Conservation (phyloP, 2,113 vertebrate species). For the Erpornis zantholeuca region DNA sequence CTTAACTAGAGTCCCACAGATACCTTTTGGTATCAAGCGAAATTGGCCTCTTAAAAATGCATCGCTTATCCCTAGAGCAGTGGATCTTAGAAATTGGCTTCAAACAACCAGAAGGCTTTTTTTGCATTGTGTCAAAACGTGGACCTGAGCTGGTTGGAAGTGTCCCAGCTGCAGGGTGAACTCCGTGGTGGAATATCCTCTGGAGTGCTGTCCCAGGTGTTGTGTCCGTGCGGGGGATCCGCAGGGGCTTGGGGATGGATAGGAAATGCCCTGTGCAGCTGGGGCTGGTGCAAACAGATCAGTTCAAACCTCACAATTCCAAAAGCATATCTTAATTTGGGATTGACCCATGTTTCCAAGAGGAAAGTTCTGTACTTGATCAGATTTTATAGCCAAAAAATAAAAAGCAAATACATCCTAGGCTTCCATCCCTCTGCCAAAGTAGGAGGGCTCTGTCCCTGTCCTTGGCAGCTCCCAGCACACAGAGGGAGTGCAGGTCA, state of each 20-base stretch:
- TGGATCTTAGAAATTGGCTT: background rate
- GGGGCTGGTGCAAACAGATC: background rate
- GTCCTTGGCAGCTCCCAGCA: background rate
- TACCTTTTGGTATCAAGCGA: constrained; percentile 7
- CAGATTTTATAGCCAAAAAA: background rate
- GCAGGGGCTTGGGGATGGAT: background rate
- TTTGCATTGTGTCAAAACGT: background rate
- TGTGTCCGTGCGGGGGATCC: background rate
- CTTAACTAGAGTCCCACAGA: constrained; percentile 36
- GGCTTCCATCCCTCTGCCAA: background rate
- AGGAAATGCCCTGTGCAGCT: background rate
- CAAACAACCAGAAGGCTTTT: background rate
- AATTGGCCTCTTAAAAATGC: background rate
- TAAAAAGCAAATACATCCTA: background rate
- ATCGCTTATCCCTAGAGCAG: background rate
- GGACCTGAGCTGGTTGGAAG: background rate
- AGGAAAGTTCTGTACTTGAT: background rate
- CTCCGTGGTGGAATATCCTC: fast-evolving
- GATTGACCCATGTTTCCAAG: background rate
- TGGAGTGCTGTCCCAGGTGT: background rate
- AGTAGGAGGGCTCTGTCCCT: background rate
- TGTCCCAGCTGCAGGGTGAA: background rate
- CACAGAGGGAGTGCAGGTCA: background rate
- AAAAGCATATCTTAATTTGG: background rate
- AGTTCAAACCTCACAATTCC: background rate